Evolutionary conservation across 2,113 vertebrate genomes (phyloP).

Genomic region (Dolichallabes microphthalmus): DNA sequence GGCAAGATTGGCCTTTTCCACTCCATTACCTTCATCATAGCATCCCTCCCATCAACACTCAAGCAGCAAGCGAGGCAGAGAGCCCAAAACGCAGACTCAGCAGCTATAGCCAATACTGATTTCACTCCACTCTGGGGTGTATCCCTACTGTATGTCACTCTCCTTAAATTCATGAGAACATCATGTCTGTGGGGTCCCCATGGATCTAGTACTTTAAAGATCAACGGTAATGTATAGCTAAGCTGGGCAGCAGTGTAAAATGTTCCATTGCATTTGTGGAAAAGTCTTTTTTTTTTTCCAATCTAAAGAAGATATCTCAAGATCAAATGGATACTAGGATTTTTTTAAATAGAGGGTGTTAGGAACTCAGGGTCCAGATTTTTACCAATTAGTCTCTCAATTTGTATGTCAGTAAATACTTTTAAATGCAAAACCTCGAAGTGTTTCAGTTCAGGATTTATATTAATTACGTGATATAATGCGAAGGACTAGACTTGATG

Average conservation of each 20-base stretch:
- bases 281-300: no score
- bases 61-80: conserved; percentile 7
- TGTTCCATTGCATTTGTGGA: background rate
- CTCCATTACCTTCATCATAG: conserved; percentile 71
- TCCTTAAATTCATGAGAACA: background rate
- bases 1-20: conserved; percentile 66
- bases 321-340: background rate
- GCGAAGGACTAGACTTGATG: background rate
- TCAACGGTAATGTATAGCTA: background rate
- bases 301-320: background rate
- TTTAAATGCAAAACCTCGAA: background rate
- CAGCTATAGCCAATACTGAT: conserved; percentile 40
- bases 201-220: background rate
- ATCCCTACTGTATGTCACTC: background rate
- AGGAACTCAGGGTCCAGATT: background rate
- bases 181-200: background rate
- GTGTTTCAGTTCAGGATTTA: background rate
- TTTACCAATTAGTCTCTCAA: background rate
- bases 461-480: no score
- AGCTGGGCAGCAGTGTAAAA: background rate
- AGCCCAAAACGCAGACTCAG: conserved; percentile 41
- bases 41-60: conserved; percentile 49
- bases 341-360: background rate
- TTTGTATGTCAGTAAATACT: background rate
- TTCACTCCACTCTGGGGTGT: conserved; percentile 15